Evolutionary conservation across 2,888 invertebrate genomes (phyloP), one percentile per base, ranked within the genome.

Genomic region (Aelia acuminata): DNA sequence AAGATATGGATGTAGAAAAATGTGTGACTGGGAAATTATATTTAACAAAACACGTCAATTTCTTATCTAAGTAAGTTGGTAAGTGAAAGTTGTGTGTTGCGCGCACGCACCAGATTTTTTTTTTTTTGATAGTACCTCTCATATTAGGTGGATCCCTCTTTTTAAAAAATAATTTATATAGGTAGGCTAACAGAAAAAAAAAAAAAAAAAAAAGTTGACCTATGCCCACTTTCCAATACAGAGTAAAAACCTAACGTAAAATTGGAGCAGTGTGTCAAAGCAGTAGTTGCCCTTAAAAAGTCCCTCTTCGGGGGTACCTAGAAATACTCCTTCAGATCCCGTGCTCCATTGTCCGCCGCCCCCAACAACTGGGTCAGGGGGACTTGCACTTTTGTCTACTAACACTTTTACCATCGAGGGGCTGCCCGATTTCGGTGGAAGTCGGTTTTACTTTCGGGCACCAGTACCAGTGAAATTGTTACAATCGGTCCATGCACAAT

Each of bases 321-420:
- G 75, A 39, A 75, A 39, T 22, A 75, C 75, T 75, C 39, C 75
- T 39, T 39, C 75, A 75, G 75, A 75, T 35, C 22, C 75, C 39
- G 8, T 39, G 22, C 39, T 13, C 75, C 75, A 39, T 75, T 75
- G 75, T 75, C 20, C 39, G 20, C 20, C 70, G 8, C 35, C 18
- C 53, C 8, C 53, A 26, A 22, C 20, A 85, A 53, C 11, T 84
- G 63, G 89, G 89, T 89, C 89, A 89, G 70, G 80, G 43, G 87
- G 53, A 89, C 89, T 89, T 89, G 89, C 89, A 89, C 89, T 89
- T 89, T 89, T 89, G 89, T 87, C 18, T 15, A 57, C 89, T 80
- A 87, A 84, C 89, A 89, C 89, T 87, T 87, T 89, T 85, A 85
- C 85, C 75, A 75, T 22, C 75, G 8, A 39, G 39, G 39, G 53